A percentile compares a stretch with the other conserved stretches of the same genome.
These are phyloP conservation scores for Hylia prasina DNA, from an alignment of 2,113 vertebrate species.

Conservation along the genomic window DNA sequence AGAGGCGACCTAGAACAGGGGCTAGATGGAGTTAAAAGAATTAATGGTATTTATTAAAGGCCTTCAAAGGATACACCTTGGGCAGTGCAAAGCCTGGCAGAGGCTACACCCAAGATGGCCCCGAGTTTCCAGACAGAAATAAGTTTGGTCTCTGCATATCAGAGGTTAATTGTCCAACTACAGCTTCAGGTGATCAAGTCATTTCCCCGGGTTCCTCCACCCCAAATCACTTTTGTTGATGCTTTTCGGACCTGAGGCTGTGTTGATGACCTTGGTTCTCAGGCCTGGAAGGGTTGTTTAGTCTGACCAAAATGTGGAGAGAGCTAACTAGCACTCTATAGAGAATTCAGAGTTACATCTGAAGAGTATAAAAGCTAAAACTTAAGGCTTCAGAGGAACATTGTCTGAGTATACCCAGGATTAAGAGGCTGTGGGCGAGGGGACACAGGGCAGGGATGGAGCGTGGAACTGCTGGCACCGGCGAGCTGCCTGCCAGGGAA, in stretches of 20 bases:
- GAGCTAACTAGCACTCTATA: background rate
- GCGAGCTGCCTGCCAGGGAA: background rate
- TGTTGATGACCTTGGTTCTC: background rate
- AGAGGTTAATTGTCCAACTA: background rate
- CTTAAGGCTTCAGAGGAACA: background rate
- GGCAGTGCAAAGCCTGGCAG: background rate
- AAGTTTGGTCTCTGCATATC: background rate
- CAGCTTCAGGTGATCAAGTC: background rate
- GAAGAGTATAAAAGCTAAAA: background rate
- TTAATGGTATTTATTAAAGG: background rate
- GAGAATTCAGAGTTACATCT: background rate
- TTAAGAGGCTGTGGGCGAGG: background rate
- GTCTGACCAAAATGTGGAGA: background rate
- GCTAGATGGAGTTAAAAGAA: background rate
- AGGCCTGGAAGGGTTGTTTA: background rate
- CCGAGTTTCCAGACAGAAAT: background rate
- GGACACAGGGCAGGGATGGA: fast-evolving
- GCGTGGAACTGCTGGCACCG: background rate
- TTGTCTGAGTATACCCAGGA: background rate
- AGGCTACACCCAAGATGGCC: background rate
- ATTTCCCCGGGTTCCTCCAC: background rate
- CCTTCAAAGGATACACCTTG: background rate
- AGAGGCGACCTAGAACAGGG: background rate
- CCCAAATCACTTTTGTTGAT: background rate
- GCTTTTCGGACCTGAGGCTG: background rate